A percentile compares a stretch with the other conserved stretches of the same genome.
Evolutionary conservation across 2,113 vertebrate genomes (phyloP).

Genomic region (Sorex araneus): DNA sequence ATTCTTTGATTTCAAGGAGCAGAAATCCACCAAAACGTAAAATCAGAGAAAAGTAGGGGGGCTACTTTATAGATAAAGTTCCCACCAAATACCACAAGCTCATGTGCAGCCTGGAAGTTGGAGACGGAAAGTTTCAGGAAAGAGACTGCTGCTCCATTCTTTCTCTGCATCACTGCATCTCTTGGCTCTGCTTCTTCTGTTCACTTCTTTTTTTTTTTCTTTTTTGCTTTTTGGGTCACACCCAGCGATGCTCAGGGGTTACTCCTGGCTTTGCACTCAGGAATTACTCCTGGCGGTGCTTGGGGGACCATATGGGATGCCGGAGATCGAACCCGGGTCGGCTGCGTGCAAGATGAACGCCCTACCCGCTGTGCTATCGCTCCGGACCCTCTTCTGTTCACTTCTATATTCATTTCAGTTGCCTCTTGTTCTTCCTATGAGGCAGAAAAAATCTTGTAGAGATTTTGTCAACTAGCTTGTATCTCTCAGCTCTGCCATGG

Average conservation of each 20-base stretch:
- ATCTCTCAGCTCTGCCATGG: background rate
- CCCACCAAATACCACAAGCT: background rate
- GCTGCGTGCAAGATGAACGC: too few species aligned
- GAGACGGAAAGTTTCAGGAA: background rate
- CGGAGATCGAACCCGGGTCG: too few species aligned
- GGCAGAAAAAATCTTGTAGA: background rate
- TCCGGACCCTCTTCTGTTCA: accelerated
- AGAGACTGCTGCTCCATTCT: too few species aligned
- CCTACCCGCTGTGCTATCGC: too few species aligned
- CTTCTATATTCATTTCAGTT: background rate
- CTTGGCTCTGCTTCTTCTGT: accelerated
- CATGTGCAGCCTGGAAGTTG: background rate
- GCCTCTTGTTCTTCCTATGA: background rate
- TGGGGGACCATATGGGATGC: too few species aligned
- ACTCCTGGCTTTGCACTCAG: too few species aligned
- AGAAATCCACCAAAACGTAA: background rate
- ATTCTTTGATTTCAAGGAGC: background rate
- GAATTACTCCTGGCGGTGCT: too few species aligned
- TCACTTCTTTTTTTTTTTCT: too few species aligned
- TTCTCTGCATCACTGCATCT: background rate
- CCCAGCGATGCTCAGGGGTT: too few species aligned
- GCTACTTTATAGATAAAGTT: background rate
- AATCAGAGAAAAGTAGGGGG: background rate
- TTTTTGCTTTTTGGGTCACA: too few species aligned
- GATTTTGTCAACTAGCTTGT: background rate